phyloP scores from a whole-genome alignment of 2,797 vertebrate genomes.

The Pelobates cultripes region DNA sequence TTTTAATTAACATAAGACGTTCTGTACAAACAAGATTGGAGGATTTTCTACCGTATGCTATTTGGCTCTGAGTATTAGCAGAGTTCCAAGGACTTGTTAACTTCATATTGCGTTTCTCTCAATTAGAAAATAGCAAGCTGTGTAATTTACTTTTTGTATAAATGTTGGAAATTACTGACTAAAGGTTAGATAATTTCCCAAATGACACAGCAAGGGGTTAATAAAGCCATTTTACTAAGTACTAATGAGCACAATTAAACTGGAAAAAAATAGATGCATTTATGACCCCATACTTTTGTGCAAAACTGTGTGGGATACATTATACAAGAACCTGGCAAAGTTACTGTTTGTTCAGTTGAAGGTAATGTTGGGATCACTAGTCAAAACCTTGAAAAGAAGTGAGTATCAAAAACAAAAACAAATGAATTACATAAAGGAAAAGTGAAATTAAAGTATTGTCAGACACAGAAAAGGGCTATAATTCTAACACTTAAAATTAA shows the following conservation, averaged over 20 bases:
- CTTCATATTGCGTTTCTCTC: slow-evolving; percentile 56
- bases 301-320: slow-evolving; percentile 18
- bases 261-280: slow-evolving; percentile 40
- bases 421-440: background rate
- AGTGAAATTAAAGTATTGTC: background rate
- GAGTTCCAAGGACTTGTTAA: slow-evolving; percentile 55
- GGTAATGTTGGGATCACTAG: slow-evolving; percentile 12
- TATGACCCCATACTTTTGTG: slow-evolving; percentile 32
- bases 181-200: slow-evolving; percentile 56
- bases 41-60: slow-evolving; percentile 42
- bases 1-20: slow-evolving; percentile 54
- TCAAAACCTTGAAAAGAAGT: background rate
- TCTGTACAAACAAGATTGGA: slow-evolving; percentile 48
- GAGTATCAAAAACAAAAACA: background rate
- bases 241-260: slow-evolving; percentile 51
- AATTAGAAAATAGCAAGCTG: slow-evolving; percentile 54
- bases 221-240: slow-evolving; percentile 51
- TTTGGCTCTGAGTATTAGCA: slow-evolving; percentile 45
- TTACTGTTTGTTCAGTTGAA: background rate
- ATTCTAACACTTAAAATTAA: no score
- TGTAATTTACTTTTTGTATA: slow-evolving; percentile 55
- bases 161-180: slow-evolving; percentile 54
- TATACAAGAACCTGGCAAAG: background rate
- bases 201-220: slow-evolving; percentile 54
- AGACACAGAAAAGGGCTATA: background rate